Evolutionary conservation across 2,888 invertebrate species (phyloP), one percentile per base, ranked within the genome.

Genomic region (Lasioglossum marginatum): DNA sequence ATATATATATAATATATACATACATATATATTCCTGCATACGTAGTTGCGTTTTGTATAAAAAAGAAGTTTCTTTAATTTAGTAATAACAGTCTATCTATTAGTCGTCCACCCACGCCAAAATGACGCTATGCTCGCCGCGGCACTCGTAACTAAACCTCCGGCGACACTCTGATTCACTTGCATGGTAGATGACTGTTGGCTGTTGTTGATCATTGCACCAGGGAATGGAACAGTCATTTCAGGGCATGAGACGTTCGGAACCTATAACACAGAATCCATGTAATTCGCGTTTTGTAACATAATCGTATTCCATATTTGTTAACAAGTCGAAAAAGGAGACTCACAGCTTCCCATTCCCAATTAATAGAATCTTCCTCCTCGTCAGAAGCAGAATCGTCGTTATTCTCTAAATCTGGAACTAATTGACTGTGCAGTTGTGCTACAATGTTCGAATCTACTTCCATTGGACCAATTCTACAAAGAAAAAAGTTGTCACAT

Each of bases 61-160:
- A 89, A 57, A 89, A 83, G 73, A 86, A 87, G 60, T 77, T 88
- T 79, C 75, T 78, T 37, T 76, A 74, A 68, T 87, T 78, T 74
- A 83, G 87, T 82, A 78, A 60, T 85, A 70, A 87, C 77, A 85
- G 87, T 79, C 88, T 95, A 95, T 96, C 96, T 96, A 93, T 96
- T 96, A 93, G 95, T 95, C 68, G 97, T 97, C 96, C 97, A 97
- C 14, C 97, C 97, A 90, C 97, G 96, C 97, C 98, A 97, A 93
- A 98, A 96, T 81, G 98, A 98, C 71, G 97, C 97, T 89, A 98
- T 96, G 88, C 98, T 97, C 82, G 98, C 97, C 78, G 98, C 98
- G 43, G 98, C 98, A 92, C 98, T 98, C 82, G 97, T 97, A 92
- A 98, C 97, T 37, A 98, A 96, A 78, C 98, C 97, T 45, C 97